These are phyloP conservation scores for Piscicola geometra DNA, from an alignment of 2,888 invertebrate genomes.

Conservation along the genomic window DNA sequence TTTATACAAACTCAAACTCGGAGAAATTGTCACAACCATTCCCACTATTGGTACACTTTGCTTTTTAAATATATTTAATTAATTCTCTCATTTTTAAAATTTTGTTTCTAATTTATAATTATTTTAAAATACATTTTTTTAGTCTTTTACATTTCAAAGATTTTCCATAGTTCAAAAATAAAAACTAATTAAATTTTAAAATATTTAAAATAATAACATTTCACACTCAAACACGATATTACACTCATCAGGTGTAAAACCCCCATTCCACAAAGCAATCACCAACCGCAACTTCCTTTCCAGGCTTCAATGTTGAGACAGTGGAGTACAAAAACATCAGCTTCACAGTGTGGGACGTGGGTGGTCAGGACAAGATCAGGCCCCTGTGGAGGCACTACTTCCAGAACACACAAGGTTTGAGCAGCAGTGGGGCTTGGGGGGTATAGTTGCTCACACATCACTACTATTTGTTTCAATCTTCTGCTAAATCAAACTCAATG, in stretches of 20 bases:
- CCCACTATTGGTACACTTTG: conserved; percentile 84
- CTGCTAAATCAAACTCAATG: background rate
- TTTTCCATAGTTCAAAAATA: background rate
- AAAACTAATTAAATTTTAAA: conserved; percentile 10
- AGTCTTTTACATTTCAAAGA: background rate
- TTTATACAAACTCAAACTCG: conserved; percentile 98
- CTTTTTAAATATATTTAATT: background rate
- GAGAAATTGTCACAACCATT: conserved; percentile 99
- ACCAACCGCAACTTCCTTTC: background rate
- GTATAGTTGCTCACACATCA: background rate
- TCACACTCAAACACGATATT: background rate
- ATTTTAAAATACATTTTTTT: background rate
- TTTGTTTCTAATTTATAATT: background rate
- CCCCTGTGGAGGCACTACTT: conserved; percentile 98
- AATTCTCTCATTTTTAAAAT: background rate
- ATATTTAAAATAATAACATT: background rate
- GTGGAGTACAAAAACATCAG: conserved; percentile 99
- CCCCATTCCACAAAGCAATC: too few species aligned
- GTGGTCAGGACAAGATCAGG: conserved; percentile 95
- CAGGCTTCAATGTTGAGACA: conserved; percentile 96
- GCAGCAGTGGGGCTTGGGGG: background rate
- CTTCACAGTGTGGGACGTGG: conserved; percentile 99
- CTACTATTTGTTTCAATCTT: background rate
- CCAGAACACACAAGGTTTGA: conserved; percentile 71
- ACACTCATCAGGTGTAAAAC: too few species aligned